Evolutionary conservation across 2,797 vertebrate species (phyloP).

Genomic region (Luscinia megarhynchos): DNA sequence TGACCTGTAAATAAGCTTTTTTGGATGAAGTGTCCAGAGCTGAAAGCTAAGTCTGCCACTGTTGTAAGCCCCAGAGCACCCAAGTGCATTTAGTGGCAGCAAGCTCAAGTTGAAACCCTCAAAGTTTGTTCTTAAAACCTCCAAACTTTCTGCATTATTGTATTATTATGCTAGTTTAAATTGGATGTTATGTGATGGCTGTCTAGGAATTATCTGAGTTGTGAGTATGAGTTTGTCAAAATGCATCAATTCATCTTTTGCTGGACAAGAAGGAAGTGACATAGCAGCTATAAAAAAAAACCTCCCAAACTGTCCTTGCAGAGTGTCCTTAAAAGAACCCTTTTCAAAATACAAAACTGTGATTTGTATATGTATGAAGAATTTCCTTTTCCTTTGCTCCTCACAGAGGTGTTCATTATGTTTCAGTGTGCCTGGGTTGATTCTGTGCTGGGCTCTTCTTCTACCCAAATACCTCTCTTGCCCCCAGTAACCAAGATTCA

Average conservation of each 20-base stretch:
- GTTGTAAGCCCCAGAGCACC: not conserved
- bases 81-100: not conserved
- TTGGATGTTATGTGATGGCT: slow-evolving; percentile 48
- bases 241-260: slow-evolving; percentile 32
- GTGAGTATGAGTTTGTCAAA: slow-evolving; percentile 39
- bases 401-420: not conserved
- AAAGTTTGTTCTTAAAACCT: not conserved
- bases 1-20: not conserved
- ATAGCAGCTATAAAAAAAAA: slow-evolving; percentile 46
- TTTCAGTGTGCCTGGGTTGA: fast-evolving
- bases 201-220: not conserved
- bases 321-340: slow-evolving; percentile 41
- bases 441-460: not conserved
- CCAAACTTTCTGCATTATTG: not conserved
- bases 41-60: not conserved
- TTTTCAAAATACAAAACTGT: not conserved
- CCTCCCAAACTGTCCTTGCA: not conserved
- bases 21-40: not conserved
- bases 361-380: not conserved
- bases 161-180: slow-evolving; percentile 15
- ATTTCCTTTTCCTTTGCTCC: not conserved
- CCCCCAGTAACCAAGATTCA: not conserved
- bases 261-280: slow-evolving; percentile 57
- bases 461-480: not conserved
- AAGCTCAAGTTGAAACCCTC: not conserved